A percentile compares a stretch with the other conserved stretches of the same genome.
phyloP scores from a whole-genome alignment of 2,888 invertebrate genomes.

The Branchipolynoe longqiensis region DNA sequence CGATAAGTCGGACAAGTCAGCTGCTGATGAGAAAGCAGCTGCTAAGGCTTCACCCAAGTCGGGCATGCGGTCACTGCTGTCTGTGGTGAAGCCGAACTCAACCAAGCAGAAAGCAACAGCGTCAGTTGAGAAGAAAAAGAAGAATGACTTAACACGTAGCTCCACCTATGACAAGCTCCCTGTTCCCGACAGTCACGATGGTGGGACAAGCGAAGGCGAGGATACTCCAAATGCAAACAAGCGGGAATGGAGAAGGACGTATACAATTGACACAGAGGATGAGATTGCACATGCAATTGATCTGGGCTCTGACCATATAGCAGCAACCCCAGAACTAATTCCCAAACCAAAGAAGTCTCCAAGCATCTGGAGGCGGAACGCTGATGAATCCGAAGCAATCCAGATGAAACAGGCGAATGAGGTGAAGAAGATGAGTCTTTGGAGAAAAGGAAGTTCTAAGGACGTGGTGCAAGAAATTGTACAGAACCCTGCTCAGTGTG shows the following conservation, averaged over 20 bases:
- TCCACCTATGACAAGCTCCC: conserved; percentile 81
- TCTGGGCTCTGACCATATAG: conserved; percentile 2
- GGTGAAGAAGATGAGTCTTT: conserved; percentile 6
- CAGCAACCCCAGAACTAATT: not conserved
- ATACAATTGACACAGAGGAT: conserved; percentile 61
- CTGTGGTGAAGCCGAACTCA: conserved; percentile 49
- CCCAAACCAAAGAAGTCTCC: conserved; percentile 61
- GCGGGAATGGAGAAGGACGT: conserved; percentile 64
- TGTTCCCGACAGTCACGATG: conserved; percentile 17
- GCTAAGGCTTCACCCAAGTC: conserved; percentile 22
- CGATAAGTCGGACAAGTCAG: conserved; percentile 4
- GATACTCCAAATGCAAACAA: conserved; percentile 3
- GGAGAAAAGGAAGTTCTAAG: conserved; percentile 20
- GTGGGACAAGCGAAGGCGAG: not conserved
- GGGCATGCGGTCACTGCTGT: not conserved
- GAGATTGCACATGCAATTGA: conserved; percentile 31
- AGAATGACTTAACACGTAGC: conserved; percentile 75
- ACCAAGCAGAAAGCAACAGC: conserved; percentile 23
- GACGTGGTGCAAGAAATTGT: not conserved
- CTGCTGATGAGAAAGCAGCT: conserved; percentile 11
- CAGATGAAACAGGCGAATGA: not conserved
- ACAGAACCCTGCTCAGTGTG: not conserved
- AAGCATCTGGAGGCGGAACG: conserved; percentile 60
- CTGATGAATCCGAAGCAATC: not conserved
- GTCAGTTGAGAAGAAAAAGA: conserved; percentile 28